These are phyloP conservation scores for Eupithecia abbreviata DNA, from an alignment of 2,888 invertebrate species.

Conservation along the genomic window DNA sequence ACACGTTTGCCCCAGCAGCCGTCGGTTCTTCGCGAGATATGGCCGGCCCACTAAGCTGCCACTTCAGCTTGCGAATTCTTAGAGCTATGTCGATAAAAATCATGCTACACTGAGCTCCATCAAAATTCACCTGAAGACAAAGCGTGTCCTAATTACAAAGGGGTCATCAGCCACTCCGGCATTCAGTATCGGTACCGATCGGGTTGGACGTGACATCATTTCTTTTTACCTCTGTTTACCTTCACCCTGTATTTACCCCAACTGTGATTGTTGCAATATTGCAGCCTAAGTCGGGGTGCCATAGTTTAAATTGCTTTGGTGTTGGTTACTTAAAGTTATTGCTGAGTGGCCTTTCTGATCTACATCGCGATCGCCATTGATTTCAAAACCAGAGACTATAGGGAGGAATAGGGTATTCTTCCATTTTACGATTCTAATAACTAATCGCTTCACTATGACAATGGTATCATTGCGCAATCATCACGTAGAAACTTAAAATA, in stretches of 20 bases:
- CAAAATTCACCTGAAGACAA: conserved; percentile 28
- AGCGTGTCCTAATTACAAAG: conserved; percentile 40
- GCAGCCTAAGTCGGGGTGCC: not conserved
- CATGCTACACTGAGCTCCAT: not conserved
- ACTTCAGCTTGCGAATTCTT: too few species aligned
- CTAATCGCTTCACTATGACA: not conserved
- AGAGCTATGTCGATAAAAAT: too few species aligned
- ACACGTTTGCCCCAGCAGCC: too few species aligned
- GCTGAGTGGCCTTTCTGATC: not conserved
- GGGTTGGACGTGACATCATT: conserved; percentile 42
- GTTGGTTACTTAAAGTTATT: not conserved
- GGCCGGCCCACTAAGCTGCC: too few species aligned
- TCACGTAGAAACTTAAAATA: too few species aligned
- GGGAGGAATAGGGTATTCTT: too few species aligned
- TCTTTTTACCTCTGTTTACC: conserved; percentile 24
- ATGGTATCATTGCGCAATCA: not conserved
- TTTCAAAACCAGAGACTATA: not conserved
- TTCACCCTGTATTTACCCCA: not conserved
- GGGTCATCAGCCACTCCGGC: conserved; percentile 35
- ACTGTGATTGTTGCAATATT: not conserved
- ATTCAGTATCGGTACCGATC: conserved; percentile 27
- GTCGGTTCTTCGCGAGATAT: too few species aligned
- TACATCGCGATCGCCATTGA: not conserved
- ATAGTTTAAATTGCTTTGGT: not conserved
- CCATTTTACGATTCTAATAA: not conserved